Base-by-base conservation (phyloP, 2,113 vertebrate species). In the Columba janthina region DNA sequence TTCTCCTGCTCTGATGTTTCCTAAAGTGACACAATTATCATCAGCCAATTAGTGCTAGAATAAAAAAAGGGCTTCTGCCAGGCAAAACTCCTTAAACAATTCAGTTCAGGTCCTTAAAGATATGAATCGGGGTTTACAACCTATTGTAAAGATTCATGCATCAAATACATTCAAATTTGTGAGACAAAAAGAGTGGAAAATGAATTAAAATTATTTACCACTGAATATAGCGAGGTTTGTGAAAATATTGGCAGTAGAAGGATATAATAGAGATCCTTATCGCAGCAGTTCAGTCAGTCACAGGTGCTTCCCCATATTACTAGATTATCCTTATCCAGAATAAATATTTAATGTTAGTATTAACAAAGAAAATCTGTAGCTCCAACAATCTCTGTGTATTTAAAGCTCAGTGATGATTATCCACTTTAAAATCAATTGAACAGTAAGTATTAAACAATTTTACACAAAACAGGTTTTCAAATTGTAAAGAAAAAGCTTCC, bases 1-100 rank as follows among this genome's bases (percentile, higher is more conserved):
- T 97, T 92, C 95, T 97, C 81, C 95, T 94, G 36, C 88, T 95
- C 92, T 97, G 76, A 65, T 95, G 91, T 97, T 95, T 93, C 93
- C 94, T 89, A 95, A 96, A 97, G 95, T 24, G 40, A 94, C 94
- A 92, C 91, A 97, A 96, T 97, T 96, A 98, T 97, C 90, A 97
- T 94, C 96, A 97, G 84, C 89, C 96, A 94, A 92, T 97, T 96
- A 98, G 70, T 94, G 95, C 82, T 93, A 66, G 87, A 95, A 81
- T 87, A 82, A 84, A 61, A 64, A 92, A 92, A 89, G 89, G 91
- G 82, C 75, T 96, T 75, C n/a, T 51, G 73, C 89, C 93, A 97
- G 89, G 92, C 85, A 93, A 88, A 94, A 84, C 80, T 92, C 91
- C 90, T 96, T 85, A 85, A 95, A 93, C 78, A 92, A 69, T 69